Evolutionary conservation across 2,113 vertebrate species (phyloP).

Genomic region (Sinocyclocheilus maitianheensis): DNA sequence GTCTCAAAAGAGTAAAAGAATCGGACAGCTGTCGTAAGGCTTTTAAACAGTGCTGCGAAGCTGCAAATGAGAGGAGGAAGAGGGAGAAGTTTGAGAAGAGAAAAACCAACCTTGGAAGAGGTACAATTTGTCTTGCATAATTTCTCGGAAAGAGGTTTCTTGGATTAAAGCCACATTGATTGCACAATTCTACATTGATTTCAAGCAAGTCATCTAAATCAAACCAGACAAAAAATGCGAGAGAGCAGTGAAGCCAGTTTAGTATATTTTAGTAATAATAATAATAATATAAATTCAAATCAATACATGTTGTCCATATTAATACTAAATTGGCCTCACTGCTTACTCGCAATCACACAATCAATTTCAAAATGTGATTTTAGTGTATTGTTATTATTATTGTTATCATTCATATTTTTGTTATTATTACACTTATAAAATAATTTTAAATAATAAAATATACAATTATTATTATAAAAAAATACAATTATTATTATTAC

Average conservation of each 20-base stretch:
- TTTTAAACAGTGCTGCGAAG: slow-evolving; percentile 60
- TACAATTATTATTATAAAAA: not conserved
- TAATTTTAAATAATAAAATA: not conserved
- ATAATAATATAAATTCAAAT: not conserved
- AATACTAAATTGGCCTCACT: not conserved
- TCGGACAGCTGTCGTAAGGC: slow-evolving; percentile 21
- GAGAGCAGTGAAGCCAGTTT: not conserved
- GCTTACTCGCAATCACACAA: too few relatives aligned
- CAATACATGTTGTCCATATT: not conserved
- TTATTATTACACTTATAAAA: too few relatives aligned
- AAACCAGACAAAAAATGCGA: not conserved
- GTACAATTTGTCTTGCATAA: slow-evolving; percentile 49
- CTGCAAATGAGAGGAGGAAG: slow-evolving; percentile 33
- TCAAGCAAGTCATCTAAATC: not conserved
- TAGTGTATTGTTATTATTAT: not conserved
- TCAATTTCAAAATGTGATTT: not conserved
- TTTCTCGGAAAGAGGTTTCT: not conserved
- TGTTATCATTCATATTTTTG: too few relatives aligned
- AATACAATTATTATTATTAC: not conserved
- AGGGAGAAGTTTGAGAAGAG: not conserved
- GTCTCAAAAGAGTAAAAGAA: slow-evolving; percentile 36
- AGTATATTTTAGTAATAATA: not conserved
- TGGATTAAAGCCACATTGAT: not conserved
- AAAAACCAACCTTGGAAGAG: slow-evolving; percentile 64
- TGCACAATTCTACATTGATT: not conserved